Percentiles rank a stretch among this genome's conserved stretches.
Evolutionary conservation across 2,888 invertebrate species (phyloP).

Genomic region (Drosophila melanosoma): DNA sequence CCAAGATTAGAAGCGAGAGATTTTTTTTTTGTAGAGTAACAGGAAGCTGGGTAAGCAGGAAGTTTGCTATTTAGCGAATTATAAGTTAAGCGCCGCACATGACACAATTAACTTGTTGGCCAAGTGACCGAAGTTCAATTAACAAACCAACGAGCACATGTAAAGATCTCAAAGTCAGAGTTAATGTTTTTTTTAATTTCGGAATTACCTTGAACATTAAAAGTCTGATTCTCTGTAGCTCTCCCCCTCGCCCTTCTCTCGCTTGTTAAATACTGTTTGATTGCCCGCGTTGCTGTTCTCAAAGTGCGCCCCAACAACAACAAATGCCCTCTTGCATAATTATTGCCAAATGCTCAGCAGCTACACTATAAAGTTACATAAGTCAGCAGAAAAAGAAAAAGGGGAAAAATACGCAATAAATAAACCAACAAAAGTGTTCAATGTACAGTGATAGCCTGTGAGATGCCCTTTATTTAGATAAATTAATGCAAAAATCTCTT

Average conservation of each 20-base stretch:
- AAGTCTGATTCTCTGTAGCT: conserved; percentile 11
- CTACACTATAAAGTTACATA: conserved; percentile 54
- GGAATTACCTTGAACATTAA: conserved; percentile 61
- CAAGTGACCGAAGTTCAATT: conserved; percentile 50
- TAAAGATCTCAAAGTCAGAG: conserved; percentile 71
- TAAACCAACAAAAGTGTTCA: conserved; percentile 6
- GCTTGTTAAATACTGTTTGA: conserved; percentile 15
- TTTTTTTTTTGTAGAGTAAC: background rate
- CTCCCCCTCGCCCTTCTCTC: background rate
- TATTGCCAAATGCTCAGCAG: conserved; percentile 57
- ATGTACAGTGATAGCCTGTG: background rate
- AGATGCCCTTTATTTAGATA: conserved; percentile 6
- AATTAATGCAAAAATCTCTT: background rate
- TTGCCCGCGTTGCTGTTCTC: conserved; percentile 28
- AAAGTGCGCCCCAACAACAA: conserved; percentile 10
- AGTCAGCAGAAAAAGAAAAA: conserved; percentile 32
- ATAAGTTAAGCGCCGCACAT: conserved; percentile 43
- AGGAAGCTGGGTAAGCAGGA: conserved; percentile 51
- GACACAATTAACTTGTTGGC: conserved; percentile 42
- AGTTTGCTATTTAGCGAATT: conserved; percentile 57
- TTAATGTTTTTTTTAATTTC: conserved; percentile 59
- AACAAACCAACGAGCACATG: conserved; percentile 49
- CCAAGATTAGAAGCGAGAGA: background rate
- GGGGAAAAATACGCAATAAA: conserved; percentile 8
- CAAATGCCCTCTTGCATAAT: conserved; percentile 66